Conservation (phyloP, 64 coral and sea anemone genomes). For the Actinia equina region DNA sequence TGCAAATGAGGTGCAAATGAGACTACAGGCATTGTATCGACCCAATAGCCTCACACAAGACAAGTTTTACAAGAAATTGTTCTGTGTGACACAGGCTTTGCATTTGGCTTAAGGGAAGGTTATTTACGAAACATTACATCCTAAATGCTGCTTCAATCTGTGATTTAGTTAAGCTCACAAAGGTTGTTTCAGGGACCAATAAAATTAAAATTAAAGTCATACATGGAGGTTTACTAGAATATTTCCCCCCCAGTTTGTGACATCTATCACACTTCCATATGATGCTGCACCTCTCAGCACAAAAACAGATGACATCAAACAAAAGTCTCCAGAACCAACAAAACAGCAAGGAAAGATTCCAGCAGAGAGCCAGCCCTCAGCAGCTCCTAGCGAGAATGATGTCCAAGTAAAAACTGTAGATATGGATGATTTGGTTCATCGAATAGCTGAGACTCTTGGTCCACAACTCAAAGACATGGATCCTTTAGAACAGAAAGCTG, state of each 20-base stretch:
- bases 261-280: neutral
- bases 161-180: no score
- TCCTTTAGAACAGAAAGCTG: constrained; percentile 21
- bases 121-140: no score
- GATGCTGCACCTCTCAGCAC: constrained; percentile 4
- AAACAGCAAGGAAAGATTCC: constrained; percentile 22
- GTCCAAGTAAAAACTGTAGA: neutral
- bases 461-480: constrained; percentile 21
- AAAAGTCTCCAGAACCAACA: constrained; percentile 34
- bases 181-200: no score
- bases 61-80: no score
- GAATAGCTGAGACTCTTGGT: constrained; percentile 15
- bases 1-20: no score
- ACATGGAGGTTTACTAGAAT: no score
- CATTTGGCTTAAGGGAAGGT: no score
- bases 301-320: constrained; percentile 37
- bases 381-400: constrained; percentile 7
- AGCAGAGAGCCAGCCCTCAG: neutral
- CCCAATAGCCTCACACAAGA: no score
- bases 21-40: no score
- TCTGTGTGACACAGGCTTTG: no score
- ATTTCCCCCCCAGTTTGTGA: constrained; percentile 27
- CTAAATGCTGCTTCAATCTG: no score
- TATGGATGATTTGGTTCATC: constrained; percentile 32
- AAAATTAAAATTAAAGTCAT: no score